phyloP scores from a whole-genome alignment of 1,140 invertebrate genomes.

The Papilio polytes region DNA sequence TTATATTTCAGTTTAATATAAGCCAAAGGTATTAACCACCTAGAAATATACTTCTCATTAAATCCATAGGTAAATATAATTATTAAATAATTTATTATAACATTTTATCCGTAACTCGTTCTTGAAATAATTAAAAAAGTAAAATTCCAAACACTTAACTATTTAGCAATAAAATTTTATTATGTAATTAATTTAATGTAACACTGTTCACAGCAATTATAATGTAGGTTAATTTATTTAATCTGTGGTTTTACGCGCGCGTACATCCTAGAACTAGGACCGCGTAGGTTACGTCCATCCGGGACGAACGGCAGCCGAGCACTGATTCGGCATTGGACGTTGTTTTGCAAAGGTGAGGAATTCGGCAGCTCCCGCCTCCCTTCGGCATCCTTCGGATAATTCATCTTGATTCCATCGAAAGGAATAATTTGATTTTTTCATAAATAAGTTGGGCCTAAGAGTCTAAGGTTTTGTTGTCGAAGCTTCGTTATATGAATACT shows the following conservation, averaged over 20 bases:
- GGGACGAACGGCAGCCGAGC: constrained; percentile 56
- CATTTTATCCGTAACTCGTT: neutral
- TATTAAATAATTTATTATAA: neutral
- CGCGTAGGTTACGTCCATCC: constrained; percentile 48
- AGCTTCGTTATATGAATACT: constrained; percentile 35
- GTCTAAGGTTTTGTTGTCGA: neutral
- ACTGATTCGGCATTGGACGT: constrained; percentile 78
- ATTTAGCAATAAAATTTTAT: neutral
- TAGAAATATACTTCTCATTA: neutral
- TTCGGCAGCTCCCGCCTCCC: constrained; percentile 59
- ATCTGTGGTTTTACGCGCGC: constrained; percentile 46
- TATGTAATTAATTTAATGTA: constrained; percentile 4
- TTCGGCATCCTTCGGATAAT: constrained; percentile 63
- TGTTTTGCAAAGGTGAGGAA: constrained; percentile 79
- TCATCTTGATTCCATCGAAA: constrained; percentile 77
- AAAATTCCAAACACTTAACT: neutral
- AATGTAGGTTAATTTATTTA: constrained; percentile 58
- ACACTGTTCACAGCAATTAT: constrained; percentile 41
- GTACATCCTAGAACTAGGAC: constrained; percentile 30
- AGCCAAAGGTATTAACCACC: neutral
- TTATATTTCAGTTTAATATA: neutral
- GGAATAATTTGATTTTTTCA: constrained; percentile 70
- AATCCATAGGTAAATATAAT: neutral
- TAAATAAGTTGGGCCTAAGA: neutral
- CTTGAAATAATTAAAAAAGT: neutral